Evolutionary conservation across 2,888 invertebrate genomes (phyloP).

Genomic region (Aplocera efformata): DNA sequence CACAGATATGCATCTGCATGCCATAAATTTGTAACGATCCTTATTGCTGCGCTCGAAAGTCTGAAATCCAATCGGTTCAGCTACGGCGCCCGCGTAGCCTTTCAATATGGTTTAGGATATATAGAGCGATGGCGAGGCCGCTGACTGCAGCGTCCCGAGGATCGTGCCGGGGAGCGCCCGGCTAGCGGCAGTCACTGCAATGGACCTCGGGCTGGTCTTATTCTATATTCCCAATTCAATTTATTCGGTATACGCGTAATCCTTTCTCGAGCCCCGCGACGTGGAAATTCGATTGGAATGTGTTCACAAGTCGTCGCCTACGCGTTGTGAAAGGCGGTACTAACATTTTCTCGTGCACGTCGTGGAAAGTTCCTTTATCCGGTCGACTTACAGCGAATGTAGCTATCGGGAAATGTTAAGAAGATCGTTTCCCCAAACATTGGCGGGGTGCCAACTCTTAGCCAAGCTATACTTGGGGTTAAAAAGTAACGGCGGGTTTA

Average conservation of each 20-base stretch:
- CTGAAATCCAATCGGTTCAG: slow-evolving; percentile 16
- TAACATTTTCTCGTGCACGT: slow-evolving; percentile 47
- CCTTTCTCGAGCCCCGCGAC: slow-evolving; percentile 27
- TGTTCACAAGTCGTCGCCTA: slow-evolving; percentile 56
- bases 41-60: slow-evolving; percentile 42
- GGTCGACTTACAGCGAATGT: slow-evolving; percentile 53
- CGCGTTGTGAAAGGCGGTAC: slow-evolving; percentile 36
- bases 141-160: slow-evolving; percentile 46
- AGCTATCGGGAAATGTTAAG: slow-evolving; percentile 59
- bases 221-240: slow-evolving; percentile 39
- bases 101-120: slow-evolving; percentile 40
- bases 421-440: slow-evolving; percentile 55
- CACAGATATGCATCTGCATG: slow-evolving; percentile 42
- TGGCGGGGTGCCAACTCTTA: slow-evolving; percentile 57
- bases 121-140: slow-evolving; percentile 41
- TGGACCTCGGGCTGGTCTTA: slow-evolving; percentile 22
- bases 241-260: slow-evolving; percentile 39
- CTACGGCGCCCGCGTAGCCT: slow-evolving; percentile 28
- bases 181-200: slow-evolving; percentile 47
- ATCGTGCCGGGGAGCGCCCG: slow-evolving; percentile 47
- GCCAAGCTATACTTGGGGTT: slow-evolving; percentile 36
- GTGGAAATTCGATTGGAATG: slow-evolving; percentile 56
- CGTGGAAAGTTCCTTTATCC: slow-evolving; percentile 57
- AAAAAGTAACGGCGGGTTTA: slow-evolving; percentile 29
- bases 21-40: slow-evolving; percentile 36